Evolutionary conservation across 1,140 invertebrate species (phyloP).

Genomic region (Drosophila miranda): DNA sequence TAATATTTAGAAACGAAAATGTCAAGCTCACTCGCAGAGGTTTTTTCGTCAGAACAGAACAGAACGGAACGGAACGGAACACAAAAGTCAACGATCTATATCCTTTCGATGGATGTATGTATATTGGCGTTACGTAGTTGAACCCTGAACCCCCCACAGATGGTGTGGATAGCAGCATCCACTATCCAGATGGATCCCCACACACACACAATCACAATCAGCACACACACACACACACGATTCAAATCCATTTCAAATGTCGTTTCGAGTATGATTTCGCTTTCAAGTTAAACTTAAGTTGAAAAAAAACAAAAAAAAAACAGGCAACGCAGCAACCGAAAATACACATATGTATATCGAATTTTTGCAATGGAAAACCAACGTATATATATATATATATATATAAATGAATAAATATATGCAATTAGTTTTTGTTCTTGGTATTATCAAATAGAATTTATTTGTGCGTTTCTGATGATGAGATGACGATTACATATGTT

Average conservation of each 20-base stretch:
- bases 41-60: slow-evolving; percentile 46
- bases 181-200: too few relatives aligned
- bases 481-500: slow-evolving; percentile 21
- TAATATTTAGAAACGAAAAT: slow-evolving; percentile 52
- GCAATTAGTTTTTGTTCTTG: slow-evolving; percentile 66
- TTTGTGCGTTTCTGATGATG: slow-evolving; percentile 56
- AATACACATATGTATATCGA: slow-evolving; percentile 33
- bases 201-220: not conserved
- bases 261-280: slow-evolving; percentile 61
- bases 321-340: slow-evolving; percentile 29
- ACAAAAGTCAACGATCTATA: slow-evolving; percentile 12
- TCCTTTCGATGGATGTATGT: slow-evolving; percentile 46
- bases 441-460: slow-evolving; percentile 59
- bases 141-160: not conserved
- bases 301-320: slow-evolving; percentile 25
- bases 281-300: slow-evolving; percentile 71
- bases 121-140: slow-evolving; percentile 43
- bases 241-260: slow-evolving; percentile 54
- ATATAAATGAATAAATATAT: slow-evolving; percentile 47
- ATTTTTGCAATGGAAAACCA: slow-evolving; percentile 20
- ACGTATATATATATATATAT: slow-evolving; percentile 27
- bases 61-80: slow-evolving; percentile 6
- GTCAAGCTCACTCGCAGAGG: slow-evolving; percentile 74
- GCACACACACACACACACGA: slow-evolving; percentile 14
- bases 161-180: not conserved